Conservation (phyloP, 2,113 vertebrate genomes). For the Maylandia zebra region DNA sequence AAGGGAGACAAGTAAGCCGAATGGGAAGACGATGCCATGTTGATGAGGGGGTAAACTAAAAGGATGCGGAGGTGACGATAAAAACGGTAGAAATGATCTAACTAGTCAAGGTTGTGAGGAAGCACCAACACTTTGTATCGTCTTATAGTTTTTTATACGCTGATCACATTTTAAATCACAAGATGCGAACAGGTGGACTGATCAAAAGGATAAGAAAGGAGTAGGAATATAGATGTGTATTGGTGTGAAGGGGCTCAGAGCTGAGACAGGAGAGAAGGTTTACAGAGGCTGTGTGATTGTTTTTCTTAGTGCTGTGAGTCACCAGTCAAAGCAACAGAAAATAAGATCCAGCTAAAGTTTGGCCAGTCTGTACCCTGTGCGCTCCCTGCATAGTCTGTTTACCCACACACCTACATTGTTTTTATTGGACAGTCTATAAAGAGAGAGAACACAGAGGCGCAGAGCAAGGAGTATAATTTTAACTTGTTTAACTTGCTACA, state of each 20-base stretch:
- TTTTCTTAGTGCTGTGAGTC: neutral
- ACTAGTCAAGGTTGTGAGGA: neutral
- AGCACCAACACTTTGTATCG: neutral
- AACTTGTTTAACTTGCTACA: neutral
- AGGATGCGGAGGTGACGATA: neutral
- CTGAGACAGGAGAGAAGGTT: neutral
- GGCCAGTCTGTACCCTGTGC: neutral
- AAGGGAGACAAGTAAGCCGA: slow-evolving; percentile 95
- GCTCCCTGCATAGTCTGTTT: neutral
- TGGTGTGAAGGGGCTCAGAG: neutral
- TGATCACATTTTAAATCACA: neutral
- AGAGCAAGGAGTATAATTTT: neutral
- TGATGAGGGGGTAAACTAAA: neutral
- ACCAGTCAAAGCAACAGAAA: neutral
- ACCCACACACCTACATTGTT: neutral
- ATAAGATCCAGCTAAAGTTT: neutral
- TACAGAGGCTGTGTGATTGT: neutral
- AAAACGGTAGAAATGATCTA: neutral
- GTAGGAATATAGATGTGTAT: neutral
- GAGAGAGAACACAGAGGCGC: neutral
- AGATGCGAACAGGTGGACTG: neutral
- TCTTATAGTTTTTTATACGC: neutral
- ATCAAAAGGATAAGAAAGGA: neutral
- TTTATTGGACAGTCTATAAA: neutral
- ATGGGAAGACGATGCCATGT: neutral